phyloP scores from a whole-genome alignment of 2,113 vertebrate genomes.

The Erythrocercus mccallii region DNA sequence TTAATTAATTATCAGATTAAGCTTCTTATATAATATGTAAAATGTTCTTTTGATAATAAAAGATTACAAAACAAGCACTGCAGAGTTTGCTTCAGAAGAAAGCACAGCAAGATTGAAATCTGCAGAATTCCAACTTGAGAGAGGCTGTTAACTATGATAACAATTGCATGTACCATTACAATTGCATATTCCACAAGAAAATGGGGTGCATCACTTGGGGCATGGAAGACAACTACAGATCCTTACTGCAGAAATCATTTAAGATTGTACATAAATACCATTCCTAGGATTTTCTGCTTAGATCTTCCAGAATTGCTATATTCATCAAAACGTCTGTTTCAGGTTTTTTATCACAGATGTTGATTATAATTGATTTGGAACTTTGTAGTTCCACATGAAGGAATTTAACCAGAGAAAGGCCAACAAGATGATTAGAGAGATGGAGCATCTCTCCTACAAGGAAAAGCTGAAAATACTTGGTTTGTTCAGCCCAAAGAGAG shows the following conservation, averaged over 20 bases:
- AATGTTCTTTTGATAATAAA: neutral
- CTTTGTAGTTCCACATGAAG: neutral
- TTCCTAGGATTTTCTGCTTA: neutral
- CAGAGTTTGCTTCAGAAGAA: neutral
- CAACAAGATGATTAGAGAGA: neutral
- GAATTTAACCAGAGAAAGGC: neutral
- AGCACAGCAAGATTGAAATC: neutral
- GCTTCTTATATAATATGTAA: neutral
- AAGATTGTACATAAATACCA: neutral
- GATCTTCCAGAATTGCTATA: neutral
- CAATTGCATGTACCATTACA: neutral
- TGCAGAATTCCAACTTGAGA: neutral
- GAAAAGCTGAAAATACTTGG: neutral
- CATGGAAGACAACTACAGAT: neutral
- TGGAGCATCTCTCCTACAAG: neutral
- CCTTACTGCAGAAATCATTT: neutral
- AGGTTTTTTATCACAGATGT: neutral
- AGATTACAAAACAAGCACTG: neutral
- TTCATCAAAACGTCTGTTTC: neutral
- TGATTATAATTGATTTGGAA: neutral
- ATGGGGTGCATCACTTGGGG: neutral
- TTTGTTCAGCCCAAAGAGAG: neutral
- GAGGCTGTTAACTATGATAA: neutral
- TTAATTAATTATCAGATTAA: slow-evolving; percentile 27
- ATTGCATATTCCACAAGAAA: neutral